Base-by-base conservation (phyloP, 2,888 invertebrate genomes). In the Lumbricus terrestris region DNA sequence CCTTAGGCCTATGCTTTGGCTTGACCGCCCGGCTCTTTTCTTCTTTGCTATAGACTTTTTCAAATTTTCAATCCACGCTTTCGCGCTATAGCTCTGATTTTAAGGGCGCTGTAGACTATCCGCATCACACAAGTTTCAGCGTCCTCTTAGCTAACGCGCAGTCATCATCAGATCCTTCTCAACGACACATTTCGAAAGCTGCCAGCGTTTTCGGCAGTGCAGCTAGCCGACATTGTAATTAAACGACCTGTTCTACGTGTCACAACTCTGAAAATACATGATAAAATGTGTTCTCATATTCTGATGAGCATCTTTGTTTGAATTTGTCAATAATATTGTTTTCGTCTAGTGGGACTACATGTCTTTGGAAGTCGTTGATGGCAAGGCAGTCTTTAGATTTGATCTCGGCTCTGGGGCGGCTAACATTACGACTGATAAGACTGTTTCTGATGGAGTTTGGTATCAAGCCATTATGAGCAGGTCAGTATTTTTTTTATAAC, bases 401-500 rank as follows among this genome's bases (percentile, higher is more conserved):
- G 97, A 99, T 94, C 96, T 99, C 89, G 99, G 99, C 8, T 97
- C 97, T 93, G 98, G 98, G 18, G 96, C 97, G 0, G 95, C 94
- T 1, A 96, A 97, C 90, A 96, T 96, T 92, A 96, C 98, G 88
- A 96, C 96, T 94, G 96, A 96, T 23, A 97, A 97, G 94, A 96
- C 96, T 92, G 97, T 98, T 0, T 96, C 97, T 0, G 97, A 98
- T 95, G 96, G 97, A 93, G 95, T 96, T 47, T 99, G 99, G 99
- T 97, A 98, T 95, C 97, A 98, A 95, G 97, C 97, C 90, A 96
- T 97, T 83, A 97, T 98, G 0, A 97, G 98, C 94, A 97, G 97
- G 97, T 97, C 93, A 91, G n/a, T n/a, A 15, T 29, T 34, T 0
- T 88, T 69, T n/a, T 8, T 8, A 20, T 47, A 40, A 23, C 20